Evolutionary conservation across 2,797 vertebrate species (phyloP), one percentile per base, ranked within the genome.

Genomic region (Gadopsis bispinosus): DNA sequence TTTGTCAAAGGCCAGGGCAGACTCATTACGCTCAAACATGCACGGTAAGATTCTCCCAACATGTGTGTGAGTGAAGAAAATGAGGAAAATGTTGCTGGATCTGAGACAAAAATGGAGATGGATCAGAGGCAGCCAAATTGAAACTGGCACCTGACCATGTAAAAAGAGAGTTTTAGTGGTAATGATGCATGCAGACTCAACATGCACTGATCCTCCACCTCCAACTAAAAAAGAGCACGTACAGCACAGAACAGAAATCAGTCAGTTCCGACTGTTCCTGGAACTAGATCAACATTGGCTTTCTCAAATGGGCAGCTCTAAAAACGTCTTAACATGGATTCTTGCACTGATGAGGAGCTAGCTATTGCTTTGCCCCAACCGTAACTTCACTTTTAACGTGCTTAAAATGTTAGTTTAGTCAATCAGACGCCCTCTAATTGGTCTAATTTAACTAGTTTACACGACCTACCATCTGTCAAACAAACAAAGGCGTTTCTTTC

Each of bases 101-200:
- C 39, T 62, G n/a, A 73, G 39, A 67, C 62, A 78, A 22, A 83
- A 68, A 75, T 22, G 33, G n/a, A 67, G 62, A 33, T 26, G 9
- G 51, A 54, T 68, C 62, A 75, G 20, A 70, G 12, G 35, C 60
- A 70, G 79, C 61, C 67, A 81, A 73, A 72, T 8, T 20, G 9
- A 77, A 80, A 64, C 48, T 81, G 81, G 72, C 75, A 50, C n/a
- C 8, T 45, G 50, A 75, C 67, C 45, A 78, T 66, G 43, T 76
- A 58, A 43, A 81, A 77, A 69, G 55, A 68, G 13, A 66, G 69
- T 69, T 79, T 69, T n/a, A 37, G 60, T 47, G 51, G 62, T 69
- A 64, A 77, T 83, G 62, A 76, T 70, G 71, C 37, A 22, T 39
- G 19, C 43, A 67, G 59, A 26, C 58, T 70, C 7, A 1, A 73